Evolutionary conservation across 2,888 invertebrate genomes (phyloP), one percentile per base, ranked within the genome.

Genomic region (Dryococelus australis): DNA sequence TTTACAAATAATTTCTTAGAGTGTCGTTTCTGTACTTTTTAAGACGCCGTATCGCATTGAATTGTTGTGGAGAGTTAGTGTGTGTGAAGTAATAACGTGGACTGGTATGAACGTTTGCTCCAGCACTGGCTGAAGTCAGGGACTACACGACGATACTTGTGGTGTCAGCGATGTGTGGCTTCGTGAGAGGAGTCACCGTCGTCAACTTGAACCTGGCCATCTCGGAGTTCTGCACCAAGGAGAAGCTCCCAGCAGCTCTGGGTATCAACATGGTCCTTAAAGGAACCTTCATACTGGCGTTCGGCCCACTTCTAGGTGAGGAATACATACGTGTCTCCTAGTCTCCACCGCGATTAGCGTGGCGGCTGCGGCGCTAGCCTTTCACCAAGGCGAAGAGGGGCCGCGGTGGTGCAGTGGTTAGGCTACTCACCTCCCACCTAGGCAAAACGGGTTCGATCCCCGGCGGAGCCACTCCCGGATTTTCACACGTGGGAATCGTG

Each of bases 261-360:
- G 96, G 96, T 0, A 92, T 96, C 2, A 96, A 95, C 89, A 96
- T 96, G 96, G 93, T 96, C 85, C 93, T 94, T 0, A 96, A 96
- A 93, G 96, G 96, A 5, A 91, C 96, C 2, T 93, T 95, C 53
- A 95, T 96, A 0, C 94, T 96, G 10, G 94, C 94, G 0, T 91
- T 95, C 0, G 96, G 96, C 0, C 95, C 95, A 90, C 89, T 93
- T 12, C 91, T 94, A 65, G 89, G 87, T 87, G 53, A 88, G 83
- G 24, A 84, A n/a, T 47, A 47, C 47, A 47, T 47, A 1, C 4
- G 35, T 53, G 65, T 26, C 20, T n/a, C 20, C 28, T 2, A 85
- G 24, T 43, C 43, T 43, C 43, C 24, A 85, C 24, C 24, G 35
- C 20, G 20, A 28, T 85, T 20, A 83, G 83, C 3, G 83, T 26